Conservation (phyloP, 2,888 invertebrate genomes). For the Myathropa florea region DNA sequence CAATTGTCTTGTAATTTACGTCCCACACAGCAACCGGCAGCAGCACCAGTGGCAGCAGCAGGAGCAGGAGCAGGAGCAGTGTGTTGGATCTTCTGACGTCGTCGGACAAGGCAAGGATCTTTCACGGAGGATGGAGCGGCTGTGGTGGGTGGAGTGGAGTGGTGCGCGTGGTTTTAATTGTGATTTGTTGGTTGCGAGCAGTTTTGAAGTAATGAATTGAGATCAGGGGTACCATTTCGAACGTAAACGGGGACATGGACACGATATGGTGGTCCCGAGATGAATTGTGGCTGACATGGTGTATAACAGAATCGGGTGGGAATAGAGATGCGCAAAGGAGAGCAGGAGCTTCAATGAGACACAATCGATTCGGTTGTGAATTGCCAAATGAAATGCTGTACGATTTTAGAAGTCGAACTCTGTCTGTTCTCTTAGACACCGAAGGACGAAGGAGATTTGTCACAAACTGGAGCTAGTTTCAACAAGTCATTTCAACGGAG, state of each 20-base stretch:
- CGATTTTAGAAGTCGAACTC: no score
- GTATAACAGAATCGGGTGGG: background rate
- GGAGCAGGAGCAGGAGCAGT: background rate
- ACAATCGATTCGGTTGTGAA: no score
- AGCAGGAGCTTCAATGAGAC: no score
- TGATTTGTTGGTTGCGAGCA: slow-evolving; percentile 50
- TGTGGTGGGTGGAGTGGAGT: background rate
- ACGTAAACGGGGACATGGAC: background rate
- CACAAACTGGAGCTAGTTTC: no score
- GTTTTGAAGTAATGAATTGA: slow-evolving; percentile 52
- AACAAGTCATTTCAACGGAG: no score
- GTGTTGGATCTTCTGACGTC: slow-evolving; percentile 3
- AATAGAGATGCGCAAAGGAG: no score
- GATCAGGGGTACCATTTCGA: slow-evolving; percentile 57
- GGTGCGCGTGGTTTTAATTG: slow-evolving; percentile 58
- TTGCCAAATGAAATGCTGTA: no score
- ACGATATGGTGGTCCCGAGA: background rate
- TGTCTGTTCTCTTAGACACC: no score
- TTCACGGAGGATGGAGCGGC: background rate
- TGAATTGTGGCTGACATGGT: background rate
- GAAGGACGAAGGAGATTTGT: no score
- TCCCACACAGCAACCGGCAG: background rate
- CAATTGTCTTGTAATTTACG: slow-evolving; percentile 67
- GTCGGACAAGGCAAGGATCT: background rate
- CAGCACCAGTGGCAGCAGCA: background rate